Evolutionary conservation across 2,888 invertebrate genomes (phyloP), one percentile per base, ranked within the genome.

Genomic region (Teleiodes luculella): DNA sequence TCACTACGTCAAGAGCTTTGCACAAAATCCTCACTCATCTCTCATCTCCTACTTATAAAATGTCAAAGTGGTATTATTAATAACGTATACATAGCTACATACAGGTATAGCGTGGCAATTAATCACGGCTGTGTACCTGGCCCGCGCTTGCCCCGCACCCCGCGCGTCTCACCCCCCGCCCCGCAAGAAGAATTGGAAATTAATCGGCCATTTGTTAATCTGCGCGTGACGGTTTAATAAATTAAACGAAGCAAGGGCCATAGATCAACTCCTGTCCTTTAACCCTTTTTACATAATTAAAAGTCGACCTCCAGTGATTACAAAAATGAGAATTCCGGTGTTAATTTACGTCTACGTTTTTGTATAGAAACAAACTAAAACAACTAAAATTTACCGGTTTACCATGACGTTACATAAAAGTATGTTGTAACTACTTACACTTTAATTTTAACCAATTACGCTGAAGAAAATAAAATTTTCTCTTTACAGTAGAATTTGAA

Each of bases 171-270:
- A 14, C 13, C 13, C 14, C 36, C 13, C 16, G 39, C 10, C 11
- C 11, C 18, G 35, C n/a, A n/a, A n/a, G 35, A 16, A 20, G 58
- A 66, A 60, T 66, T 59, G 66, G 63, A 65, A 68, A 78, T 78
- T 79, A 74, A 79, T 76, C 64, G 61, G 58, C 65, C 65, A 62
- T 66, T 61, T 61, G 54, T 52, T 65, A 65, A 66, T 64, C 64
- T 62, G 62, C 63, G 64, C 60, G 57, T 65, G 66, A 63, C 60
- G 20, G 60, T 49, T 20, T 41, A 36, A 57, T 75, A 75, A 24
- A 82, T 80, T 79, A 76, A 81, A 79, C 68, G 65, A 68, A 62
- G 20, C 43, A 3, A 8, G n/a, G 18, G 20, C 11, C 39, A 35
- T 11, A 2, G 35, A n/a, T 35, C 35, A n/a, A 35, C 35, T 35